Evolutionary conservation across 1,140 invertebrate genomes (phyloP).

Genomic region (Heliconius congener): DNA sequence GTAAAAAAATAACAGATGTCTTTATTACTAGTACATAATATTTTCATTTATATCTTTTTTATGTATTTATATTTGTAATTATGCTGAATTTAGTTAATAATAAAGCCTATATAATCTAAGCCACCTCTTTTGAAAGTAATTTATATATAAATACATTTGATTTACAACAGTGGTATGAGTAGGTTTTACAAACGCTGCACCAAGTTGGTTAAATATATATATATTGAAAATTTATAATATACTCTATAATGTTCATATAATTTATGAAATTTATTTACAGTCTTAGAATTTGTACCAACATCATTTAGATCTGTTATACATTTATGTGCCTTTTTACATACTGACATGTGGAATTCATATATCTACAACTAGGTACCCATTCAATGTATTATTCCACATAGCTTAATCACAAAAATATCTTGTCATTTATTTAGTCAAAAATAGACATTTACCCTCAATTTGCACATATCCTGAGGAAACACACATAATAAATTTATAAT

Average conservation of each 20-base stretch:
- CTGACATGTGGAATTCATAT: constrained; percentile 57
- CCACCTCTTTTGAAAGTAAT: constrained; percentile 8
- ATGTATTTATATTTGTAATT: constrained; percentile 2
- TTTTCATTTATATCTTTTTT: neutral
- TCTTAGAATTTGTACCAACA: constrained; percentile 77
- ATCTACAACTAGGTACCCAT: constrained; percentile 70
- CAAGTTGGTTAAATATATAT: constrained; percentile 39
- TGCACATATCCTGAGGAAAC: constrained; percentile 75
- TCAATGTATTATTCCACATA: constrained; percentile 72
- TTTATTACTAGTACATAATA: neutral
- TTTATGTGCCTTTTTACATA: constrained; percentile 60
- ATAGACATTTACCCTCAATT: constrained; percentile 72
- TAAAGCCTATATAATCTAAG: constrained; percentile 6
- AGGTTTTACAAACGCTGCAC: constrained; percentile 26
- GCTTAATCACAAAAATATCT: constrained; percentile 77
- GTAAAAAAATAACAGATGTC: constrained; percentile 4
- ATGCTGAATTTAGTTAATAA: neutral
- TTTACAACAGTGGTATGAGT: constrained; percentile 13
- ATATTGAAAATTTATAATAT: constrained; percentile 41
- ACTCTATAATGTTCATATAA: constrained; percentile 42
- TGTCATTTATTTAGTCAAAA: constrained; percentile 76
- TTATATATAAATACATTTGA: constrained; percentile 3
- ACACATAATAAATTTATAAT: constrained; percentile 78
- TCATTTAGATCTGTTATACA: constrained; percentile 58
- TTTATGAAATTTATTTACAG: constrained; percentile 61